Evolutionary conservation across 2,797 vertebrate genomes (phyloP).

Genomic region (Buphagus erythrorhynchus): DNA sequence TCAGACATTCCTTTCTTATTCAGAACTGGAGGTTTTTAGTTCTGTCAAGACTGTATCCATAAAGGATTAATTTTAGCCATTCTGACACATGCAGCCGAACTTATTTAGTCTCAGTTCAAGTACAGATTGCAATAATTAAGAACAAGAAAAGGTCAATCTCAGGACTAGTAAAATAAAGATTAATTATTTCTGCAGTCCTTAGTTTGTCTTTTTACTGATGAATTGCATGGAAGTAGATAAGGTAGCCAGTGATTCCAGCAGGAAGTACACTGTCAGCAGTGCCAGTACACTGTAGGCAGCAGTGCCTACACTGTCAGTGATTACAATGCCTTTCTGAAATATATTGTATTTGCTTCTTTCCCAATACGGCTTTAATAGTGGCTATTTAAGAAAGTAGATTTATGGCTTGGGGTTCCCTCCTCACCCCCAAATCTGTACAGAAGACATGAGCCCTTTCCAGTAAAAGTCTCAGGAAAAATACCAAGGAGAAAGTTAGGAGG

Average conservation of each 20-base stretch:
- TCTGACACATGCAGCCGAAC: not conserved
- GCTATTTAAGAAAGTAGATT: not conserved
- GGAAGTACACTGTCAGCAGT: not conserved
- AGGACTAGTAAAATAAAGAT: not conserved
- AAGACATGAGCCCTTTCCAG: not conserved
- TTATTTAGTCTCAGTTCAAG: not conserved
- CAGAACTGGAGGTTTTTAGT: not conserved
- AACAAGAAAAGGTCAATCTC: not conserved
- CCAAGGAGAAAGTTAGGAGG: not conserved
- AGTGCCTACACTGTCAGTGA: not conserved
- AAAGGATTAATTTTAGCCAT: not conserved
- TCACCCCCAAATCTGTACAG: not conserved
- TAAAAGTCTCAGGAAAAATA: not conserved
- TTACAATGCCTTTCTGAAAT: not conserved
- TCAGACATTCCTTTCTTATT: not conserved
- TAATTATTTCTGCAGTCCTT: not conserved
- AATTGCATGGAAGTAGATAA: not conserved
- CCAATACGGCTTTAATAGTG: not conserved
- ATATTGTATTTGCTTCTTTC: not conserved
- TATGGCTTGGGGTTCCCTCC: not conserved
- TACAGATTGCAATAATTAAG: not conserved
- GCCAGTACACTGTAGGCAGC: no score
- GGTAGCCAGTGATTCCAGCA: not conserved
- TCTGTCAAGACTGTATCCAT: not conserved
- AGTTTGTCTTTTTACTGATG: not conserved